Conservation (phyloP, 1,140 invertebrate genomes). For the Lycorma delicatula region DNA sequence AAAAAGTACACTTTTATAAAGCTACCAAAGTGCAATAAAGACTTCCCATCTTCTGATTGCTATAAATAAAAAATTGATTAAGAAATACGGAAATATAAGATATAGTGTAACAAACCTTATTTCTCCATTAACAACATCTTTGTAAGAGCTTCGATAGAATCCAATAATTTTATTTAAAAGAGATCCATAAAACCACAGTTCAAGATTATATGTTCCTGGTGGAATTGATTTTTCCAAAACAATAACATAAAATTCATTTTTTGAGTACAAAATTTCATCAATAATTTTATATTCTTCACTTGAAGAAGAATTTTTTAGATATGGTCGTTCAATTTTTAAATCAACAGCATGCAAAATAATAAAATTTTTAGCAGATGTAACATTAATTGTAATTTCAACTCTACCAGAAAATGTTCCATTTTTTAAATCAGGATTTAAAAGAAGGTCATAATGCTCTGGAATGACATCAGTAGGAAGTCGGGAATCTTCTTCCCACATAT, state of each 20-base stretch:
- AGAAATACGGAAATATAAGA: too few species aligned
- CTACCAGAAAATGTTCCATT: not conserved
- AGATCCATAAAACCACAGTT: slow-evolving; percentile 57
- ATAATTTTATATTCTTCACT: not conserved
- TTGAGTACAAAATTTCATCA: slow-evolving; percentile 42
- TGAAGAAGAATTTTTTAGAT: not conserved
- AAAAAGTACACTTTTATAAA: too few species aligned
- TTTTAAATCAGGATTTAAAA: not conserved
- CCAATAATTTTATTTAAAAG: slow-evolving; percentile 60
- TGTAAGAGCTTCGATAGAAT: slow-evolving; percentile 70
- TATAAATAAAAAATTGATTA: too few species aligned
- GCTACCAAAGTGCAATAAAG: too few species aligned
- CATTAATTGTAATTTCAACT: not conserved
- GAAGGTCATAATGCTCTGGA: not conserved
- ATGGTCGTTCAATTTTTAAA: not conserved
- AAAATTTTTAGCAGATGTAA: not conserved
- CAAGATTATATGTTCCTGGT: slow-evolving; percentile 51
- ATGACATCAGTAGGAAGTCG: not conserved
- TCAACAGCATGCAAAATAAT: not conserved
- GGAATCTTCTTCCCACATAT: not conserved
- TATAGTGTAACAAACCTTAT: slow-evolving; percentile 52
- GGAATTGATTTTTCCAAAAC: slow-evolving; percentile 41
- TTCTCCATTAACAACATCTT: slow-evolving; percentile 41
- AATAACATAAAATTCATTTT: slow-evolving; percentile 60
- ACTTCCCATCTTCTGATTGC: too few species aligned